phyloP scores from a whole-genome alignment of 2,888 invertebrate genomes.

The Piscicola geometra region DNA sequence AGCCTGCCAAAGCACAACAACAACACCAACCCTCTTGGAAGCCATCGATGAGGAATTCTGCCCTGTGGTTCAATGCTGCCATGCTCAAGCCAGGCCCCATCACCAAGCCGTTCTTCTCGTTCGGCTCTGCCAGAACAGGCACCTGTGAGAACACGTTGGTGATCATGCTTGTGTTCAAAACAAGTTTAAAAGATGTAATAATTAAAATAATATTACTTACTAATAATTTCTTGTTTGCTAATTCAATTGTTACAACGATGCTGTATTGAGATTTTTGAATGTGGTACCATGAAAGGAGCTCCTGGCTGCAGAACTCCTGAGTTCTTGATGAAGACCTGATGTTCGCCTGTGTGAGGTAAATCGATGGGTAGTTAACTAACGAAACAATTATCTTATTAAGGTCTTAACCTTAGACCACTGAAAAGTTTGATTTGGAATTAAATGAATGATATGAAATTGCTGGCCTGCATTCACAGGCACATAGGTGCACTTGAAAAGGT shows the following conservation, averaged over 20 bases:
- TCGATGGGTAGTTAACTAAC: neutral
- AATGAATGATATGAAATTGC: neutral
- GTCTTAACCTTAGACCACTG: neutral
- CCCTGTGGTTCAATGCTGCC: neutral
- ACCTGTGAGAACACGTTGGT: constrained; percentile 33
- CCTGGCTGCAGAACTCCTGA: neutral
- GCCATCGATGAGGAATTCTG: neutral
- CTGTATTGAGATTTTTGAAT: too few species aligned
- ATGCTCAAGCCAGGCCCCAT: neutral
- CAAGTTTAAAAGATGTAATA: neutral
- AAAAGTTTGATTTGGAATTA: neutral
- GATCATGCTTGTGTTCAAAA: constrained; percentile 27
- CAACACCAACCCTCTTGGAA: neutral
- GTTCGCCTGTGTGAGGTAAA: neutral
- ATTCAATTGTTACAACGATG: too few species aligned
- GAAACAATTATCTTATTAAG: neutral
- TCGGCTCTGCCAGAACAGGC: constrained; percentile 26
- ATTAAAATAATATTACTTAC: too few species aligned
- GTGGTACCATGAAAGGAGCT: neutral
- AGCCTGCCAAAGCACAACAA: too few species aligned
- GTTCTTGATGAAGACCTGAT: neutral
- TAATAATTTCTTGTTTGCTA: too few species aligned
- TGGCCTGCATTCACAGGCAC: neutral
- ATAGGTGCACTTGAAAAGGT: constrained; percentile 7
- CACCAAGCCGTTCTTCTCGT: neutral